A percentile compares a stretch with the other conserved stretches of the same genome.
Evolutionary conservation across 2,797 vertebrate species (phyloP).

Genomic region (Darevskia mixta): DNA sequence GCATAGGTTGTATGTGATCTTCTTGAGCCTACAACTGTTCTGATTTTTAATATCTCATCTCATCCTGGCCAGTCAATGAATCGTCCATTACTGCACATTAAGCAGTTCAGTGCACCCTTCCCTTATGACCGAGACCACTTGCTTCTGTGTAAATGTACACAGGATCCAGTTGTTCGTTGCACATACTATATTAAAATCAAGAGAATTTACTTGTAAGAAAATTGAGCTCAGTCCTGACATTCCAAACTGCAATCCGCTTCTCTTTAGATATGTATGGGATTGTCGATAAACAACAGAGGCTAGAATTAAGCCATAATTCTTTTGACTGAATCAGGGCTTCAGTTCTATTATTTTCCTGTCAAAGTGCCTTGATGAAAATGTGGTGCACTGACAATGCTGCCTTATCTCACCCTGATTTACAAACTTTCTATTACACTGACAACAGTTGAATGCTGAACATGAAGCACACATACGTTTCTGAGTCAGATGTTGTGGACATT

Average conservation of each 20-base stretch:
- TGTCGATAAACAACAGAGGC: neutral
- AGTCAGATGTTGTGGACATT: neutral
- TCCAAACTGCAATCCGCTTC: neutral
- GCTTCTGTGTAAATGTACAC: neutral
- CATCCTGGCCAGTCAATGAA: too few relatives aligned
- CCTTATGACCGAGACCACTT: neutral
- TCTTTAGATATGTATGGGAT: neutral
- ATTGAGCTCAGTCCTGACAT: neutral
- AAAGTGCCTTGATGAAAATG: slow-evolving; percentile 25
- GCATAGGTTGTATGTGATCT: neutral
- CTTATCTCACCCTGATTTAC: slow-evolving; percentile 22
- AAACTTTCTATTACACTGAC: neutral
- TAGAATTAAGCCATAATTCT: slow-evolving; percentile 15
- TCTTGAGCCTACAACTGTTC: neutral
- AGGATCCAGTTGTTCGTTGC: neutral
- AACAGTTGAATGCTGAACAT: neutral
- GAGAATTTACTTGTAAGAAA: neutral
- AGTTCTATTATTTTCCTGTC: slow-evolving; percentile 24
- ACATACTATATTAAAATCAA: neutral
- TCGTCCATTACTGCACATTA: neutral
- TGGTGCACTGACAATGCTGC: neutral
- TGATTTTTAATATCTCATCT: neutral
- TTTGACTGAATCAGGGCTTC: neutral
- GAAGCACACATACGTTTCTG: neutral
- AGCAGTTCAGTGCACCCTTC: neutral